Conservation (phyloP, 2,113 vertebrate species). For the Oreotrochilus melanogaster region DNA sequence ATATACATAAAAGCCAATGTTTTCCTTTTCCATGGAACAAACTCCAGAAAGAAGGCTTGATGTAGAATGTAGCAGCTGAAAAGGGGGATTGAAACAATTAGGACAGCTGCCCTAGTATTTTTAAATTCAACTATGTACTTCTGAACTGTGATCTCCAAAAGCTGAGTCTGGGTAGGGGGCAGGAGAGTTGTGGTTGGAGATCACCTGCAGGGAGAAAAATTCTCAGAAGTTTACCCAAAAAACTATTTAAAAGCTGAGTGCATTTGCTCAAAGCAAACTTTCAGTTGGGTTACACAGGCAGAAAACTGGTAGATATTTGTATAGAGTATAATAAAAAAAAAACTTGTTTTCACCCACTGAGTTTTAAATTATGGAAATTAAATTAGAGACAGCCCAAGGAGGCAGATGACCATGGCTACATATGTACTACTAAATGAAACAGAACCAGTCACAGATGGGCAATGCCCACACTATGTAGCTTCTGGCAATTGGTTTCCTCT, state of each 20-base stretch:
- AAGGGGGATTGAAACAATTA: background rate
- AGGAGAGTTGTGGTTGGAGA: background rate
- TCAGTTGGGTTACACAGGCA: background rate
- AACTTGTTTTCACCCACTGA: background rate
- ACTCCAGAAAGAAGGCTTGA: background rate
- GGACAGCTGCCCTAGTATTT: background rate
- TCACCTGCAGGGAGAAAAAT: background rate
- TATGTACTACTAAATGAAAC: background rate
- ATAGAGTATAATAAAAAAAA: background rate
- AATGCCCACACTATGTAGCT: background rate
- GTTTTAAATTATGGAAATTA: constrained; percentile 4
- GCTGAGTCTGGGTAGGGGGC: background rate
- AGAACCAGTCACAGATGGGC: background rate
- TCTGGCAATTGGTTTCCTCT: background rate
- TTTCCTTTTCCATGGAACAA: background rate
- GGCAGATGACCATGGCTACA: background rate
- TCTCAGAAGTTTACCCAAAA: constrained; percentile 6
- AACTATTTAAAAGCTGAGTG: background rate
- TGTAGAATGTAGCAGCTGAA: background rate
- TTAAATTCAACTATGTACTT: background rate
- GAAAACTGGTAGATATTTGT: background rate
- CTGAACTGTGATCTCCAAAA: background rate
- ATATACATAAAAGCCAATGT: background rate
- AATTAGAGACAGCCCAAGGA: background rate
- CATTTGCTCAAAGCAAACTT: background rate